Evolutionary conservation across 2,888 invertebrate genomes (phyloP), one percentile per base, ranked within the genome.

Genomic region (Diplolepis rosae): DNA sequence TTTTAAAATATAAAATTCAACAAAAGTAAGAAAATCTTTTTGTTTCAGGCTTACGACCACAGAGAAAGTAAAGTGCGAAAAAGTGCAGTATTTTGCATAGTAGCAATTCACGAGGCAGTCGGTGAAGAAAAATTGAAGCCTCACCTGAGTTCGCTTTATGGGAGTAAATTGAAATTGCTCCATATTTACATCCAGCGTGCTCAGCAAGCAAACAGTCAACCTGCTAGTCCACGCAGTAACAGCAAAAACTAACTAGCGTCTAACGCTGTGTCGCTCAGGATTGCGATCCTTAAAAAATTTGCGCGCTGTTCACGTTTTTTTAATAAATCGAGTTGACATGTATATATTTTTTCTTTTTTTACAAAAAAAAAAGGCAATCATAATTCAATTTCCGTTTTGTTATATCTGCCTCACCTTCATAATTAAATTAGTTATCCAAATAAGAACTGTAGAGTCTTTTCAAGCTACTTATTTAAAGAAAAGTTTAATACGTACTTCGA

Each of bases 81-180:
- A 89, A 97, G 98, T 80, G 96, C 97, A 11, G 97, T 98, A 18
- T 98, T 99, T 90, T 98, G 98, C 86, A 96, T 99, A 93, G 98
- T 99, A 4, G 96, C 97, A 56, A 92, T 98, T 82, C 96, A 98
- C 84, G 92, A 95, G 85, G 94, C 94, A 48, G 93, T 97, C 7
- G 98, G 98, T 0, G 96, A 97, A 85, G 95, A 95, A 28, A 91
- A 93, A 45, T 92, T 98, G 88, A 92, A 93, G 83, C 96, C 96
- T 2, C 95, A 96, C 86, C 92, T 98, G 72, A 91, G 92, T 50
- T 92, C 93, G 52, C 91, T 99, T 68, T 95, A 95, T 82, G 95
- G 96, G 81, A 97, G 97, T 90, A 98, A 98, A 91, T 92, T 95
- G 84, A 94, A 97, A 78, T 91, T 97, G 70, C 90, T 97, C 75